Base-by-base conservation (phyloP, 2,797 vertebrate species). In the Cossypha caffra region DNA sequence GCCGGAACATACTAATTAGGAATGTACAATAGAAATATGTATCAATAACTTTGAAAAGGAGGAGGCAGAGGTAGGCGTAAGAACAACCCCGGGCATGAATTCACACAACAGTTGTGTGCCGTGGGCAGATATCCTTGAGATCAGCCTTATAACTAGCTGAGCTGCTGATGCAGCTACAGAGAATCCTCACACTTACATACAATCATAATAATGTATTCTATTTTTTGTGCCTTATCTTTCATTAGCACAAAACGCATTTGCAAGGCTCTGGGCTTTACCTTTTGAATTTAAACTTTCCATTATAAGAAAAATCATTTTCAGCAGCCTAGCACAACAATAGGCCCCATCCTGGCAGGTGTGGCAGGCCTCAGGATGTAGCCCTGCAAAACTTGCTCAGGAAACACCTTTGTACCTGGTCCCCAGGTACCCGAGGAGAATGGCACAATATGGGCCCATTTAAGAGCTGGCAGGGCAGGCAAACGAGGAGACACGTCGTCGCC, bases 31-130 rank as follows among this genome's bases (percentile, higher is more conserved):
- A 78, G 77, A 92, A 95, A 84, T 19, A 81, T 29, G 26, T 77
- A 84, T 62, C 67, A 79, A 48, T 85, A 91, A 82, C 19, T 63
- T 87, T 79, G 52, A 66, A 87, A 85, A 69, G 47, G 33, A 94
- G 47, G n/a, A 75, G 62, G 61, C 5, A 69, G 28, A 77, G 33
- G 77, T 55, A 85, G 78, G 50, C 3, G 0, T 51, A 86, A 89
- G 54, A 91, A 88, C 43, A 91, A 91, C 54, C 35, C 43, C 54
- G 55, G 45, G 48, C 73, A 88, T 29, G 12, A 84, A 78, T 91
- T 89, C 58, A 78, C 62, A 58, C 48, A 85, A 25, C 64, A 81
- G 72, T 37, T 88, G 75, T 77, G 59, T 86, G 79, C 26, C 3
- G 3, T 67, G 61, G 45, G 88, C 72, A 90, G 59, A 79, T 63